Evolutionary conservation across 2,113 vertebrate genomes (phyloP).

Genomic region (Podilymbus podiceps): DNA sequence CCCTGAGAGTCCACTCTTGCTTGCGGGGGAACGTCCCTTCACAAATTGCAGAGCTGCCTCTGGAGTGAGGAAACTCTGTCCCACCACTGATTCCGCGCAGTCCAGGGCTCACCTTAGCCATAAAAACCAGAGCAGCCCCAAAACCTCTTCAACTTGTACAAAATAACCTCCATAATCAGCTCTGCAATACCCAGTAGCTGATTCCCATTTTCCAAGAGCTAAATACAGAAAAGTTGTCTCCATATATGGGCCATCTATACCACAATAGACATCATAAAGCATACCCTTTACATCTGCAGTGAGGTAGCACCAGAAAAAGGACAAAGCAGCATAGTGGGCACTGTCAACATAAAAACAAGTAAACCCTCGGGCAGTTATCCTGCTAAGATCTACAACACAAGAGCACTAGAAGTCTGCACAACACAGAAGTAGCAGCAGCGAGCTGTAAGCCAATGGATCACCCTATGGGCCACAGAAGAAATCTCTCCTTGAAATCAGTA

Average conservation of each 20-base stretch:
- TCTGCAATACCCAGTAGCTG: accelerated
- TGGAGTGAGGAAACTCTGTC: not conserved
- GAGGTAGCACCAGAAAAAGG: not conserved
- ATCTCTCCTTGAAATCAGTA: not conserved
- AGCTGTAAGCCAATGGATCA: not conserved
- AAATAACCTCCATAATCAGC: not conserved
- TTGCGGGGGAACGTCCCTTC: not conserved
- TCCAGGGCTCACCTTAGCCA: not conserved
- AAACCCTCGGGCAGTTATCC: not conserved
- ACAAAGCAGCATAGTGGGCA: not conserved
- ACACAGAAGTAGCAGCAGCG: not conserved
- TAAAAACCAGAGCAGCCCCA: not conserved
- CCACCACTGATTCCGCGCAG: not conserved
- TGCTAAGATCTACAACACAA: not conserved
- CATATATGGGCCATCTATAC: not conserved
- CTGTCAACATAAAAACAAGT: not conserved
- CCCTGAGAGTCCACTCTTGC: not conserved
- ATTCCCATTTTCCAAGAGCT: not conserved
- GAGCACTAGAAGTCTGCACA: not conserved
- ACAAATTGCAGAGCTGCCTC: not conserved
- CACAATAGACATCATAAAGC: not conserved
- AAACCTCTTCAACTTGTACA: not conserved
- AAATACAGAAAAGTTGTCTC: not conserved
- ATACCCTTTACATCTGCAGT: not conserved
- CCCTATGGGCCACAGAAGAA: not conserved